Evolutionary conservation across 2,113 vertebrate genomes (phyloP), one percentile per base, ranked within the genome.

Genomic region (Calonectris borealis): DNA sequence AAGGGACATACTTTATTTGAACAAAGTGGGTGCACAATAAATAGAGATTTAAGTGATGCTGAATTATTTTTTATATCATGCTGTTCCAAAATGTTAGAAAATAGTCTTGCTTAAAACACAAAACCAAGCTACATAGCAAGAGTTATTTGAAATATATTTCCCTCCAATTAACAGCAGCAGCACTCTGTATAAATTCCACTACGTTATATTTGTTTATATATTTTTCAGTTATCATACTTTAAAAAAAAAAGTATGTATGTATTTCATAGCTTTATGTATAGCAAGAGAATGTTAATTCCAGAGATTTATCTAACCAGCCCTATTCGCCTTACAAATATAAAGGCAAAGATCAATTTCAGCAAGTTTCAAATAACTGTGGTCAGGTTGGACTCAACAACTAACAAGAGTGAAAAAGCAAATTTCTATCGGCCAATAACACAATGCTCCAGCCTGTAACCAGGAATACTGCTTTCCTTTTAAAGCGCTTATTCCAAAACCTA

Each of bases 291-390:
- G 34, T 65, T 91, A 95, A 94, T 93, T 96, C 62, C 81, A 97
- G 95, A 95, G 49, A 94, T 81, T 73, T 88, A 91, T 86, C 88
- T 93, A 60, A 46, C 16, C 61, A 52, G 65, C 18, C 52, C 49
- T 83, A 72, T 95, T 94, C n/a, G 31, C 55, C 88, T 90, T 70
- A 94, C 83, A 92, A 80, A 95, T 84, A 91, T 54, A 84, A 97
- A 96, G 65, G 44, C 34, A 97, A 94, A 92, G 82, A 89, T 95
- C 85, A 90, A 72, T 95, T 97, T 95, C 95, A 89, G 10, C 86
- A 97, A 93, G 83, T 96, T 96, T 97, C 94, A 97, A 97, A 46
- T 70, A 88, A 97, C 42, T 88, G 54, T 86, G 96, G 77, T 94
- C 90, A 94, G 62, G 82, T 95, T 90, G 94, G 90, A 95, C 86